A percentile compares a stretch with the other conserved stretches of the same genome.
phyloP scores from a whole-genome alignment of 1,140 invertebrate species.

The Trachymyrmex cornetzi region DNA sequence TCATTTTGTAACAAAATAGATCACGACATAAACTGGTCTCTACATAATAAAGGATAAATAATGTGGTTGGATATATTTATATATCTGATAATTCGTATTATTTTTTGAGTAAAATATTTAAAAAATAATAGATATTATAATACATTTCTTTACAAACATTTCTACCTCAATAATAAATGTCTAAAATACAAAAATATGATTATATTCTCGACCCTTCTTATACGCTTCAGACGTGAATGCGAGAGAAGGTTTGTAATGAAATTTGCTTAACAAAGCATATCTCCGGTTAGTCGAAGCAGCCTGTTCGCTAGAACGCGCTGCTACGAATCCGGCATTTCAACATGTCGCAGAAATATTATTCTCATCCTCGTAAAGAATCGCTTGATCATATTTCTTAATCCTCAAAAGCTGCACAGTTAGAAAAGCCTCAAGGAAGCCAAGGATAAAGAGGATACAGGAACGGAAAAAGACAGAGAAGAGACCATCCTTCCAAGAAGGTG shows the following conservation, averaged over 20 bases:
- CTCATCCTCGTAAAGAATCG: neutral
- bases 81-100: no score
- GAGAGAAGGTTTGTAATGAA: conserved; percentile 28
- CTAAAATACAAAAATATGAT: neutral
- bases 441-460: neutral
- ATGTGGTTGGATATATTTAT: neutral
- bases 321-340: conserved; percentile 17
- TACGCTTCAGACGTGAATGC: neutral
- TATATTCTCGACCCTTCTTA: neutral
- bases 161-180: neutral
- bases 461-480: neutral
- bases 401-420: conserved; percentile 4
- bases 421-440: neutral
- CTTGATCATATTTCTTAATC: conserved; percentile 28
- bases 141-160: neutral
- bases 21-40: neutral
- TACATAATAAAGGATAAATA: neutral
- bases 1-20: neutral
- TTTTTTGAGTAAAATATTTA: neutral
- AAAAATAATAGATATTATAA: neutral
- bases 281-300: neutral
- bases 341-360: conserved; percentile 33
- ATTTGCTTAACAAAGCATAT: conserved; percentile 46
- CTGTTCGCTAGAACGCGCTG: neutral
- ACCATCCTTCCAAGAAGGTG: conserved; percentile 27